Percentiles rank a stretch among this genome's conserved stretches.
These are phyloP conservation scores for Anguilla anguilla DNA, from an alignment of 2,797 vertebrate species.

Conservation along the genomic window DNA sequence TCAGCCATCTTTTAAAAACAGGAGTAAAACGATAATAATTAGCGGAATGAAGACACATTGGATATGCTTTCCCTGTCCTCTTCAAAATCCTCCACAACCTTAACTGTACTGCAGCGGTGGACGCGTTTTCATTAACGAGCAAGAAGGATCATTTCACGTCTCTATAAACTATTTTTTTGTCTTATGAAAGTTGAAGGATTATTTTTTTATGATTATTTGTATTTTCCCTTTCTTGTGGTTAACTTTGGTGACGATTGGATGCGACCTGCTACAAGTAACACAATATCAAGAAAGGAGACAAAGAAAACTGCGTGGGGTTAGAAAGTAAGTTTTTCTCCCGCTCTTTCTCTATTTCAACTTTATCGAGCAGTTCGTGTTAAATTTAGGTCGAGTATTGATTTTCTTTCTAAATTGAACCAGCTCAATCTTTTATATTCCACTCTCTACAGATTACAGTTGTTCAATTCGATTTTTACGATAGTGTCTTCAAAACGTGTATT, in stretches of 20 bases:
- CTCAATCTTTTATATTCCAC: constrained; percentile 86
- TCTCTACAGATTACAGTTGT: constrained; percentile 62
- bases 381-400: constrained; percentile 87
- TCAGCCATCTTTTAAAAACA: constrained; percentile 99
- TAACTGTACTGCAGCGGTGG: constrained; percentile 81
- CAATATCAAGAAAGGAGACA: constrained; percentile 73
- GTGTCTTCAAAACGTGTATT: constrained; percentile 59
- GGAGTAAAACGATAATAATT: constrained; percentile 90
- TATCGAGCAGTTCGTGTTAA: constrained; percentile 88
- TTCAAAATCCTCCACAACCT: constrained; percentile 81
- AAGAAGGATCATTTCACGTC: constrained; percentile 79
- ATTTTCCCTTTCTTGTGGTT: constrained; percentile 71
- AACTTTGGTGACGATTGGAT: constrained; percentile 66
- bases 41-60: constrained; percentile 90
- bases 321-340: constrained; percentile 83
- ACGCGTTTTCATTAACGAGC: constrained; percentile 81
- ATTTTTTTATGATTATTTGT: constrained; percentile 57
- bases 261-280: constrained; percentile 82
- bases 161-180: constrained; percentile 69
- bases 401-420: constrained; percentile 85
- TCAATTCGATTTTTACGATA: constrained; percentile 54
- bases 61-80: constrained; percentile 88
- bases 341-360: constrained; percentile 73
- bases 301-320: constrained; percentile 82
- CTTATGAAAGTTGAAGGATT: constrained; percentile 85